Evolutionary conservation across 2,888 invertebrate species (phyloP), one percentile per base, ranked within the genome.

Genomic region (Agelastica alni): DNA sequence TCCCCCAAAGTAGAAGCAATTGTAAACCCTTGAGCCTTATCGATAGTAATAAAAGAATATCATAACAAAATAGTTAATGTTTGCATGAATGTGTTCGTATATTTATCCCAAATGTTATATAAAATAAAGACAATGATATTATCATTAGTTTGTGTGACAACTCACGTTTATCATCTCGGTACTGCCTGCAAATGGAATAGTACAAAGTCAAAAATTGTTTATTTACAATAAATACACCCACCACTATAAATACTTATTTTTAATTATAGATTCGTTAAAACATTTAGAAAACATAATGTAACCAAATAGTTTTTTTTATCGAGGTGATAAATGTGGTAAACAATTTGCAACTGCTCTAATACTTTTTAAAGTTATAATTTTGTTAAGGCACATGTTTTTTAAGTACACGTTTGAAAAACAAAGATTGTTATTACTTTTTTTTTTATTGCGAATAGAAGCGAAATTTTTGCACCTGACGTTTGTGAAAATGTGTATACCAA

Each of bases 1-100:
- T n/a, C n/a, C 48, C 34, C 18, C 18, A 30, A 7, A 47, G 58
- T 62, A 60, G 59, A 63, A 65, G 64, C 64, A 65, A 63, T 65
- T 64, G 51, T 51, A 56, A 60, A 62, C 46, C 59, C 61, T 59
- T 58, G 51, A 60, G 65, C 63, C 65, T 63, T 65, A 65, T 57
- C 49, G 51, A 60, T 63, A 64, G 63, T 65, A 65, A 65, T 65
- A 63, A 60, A 37, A 48, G 39, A 28, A 44, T 43, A 42, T 22
- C 17, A 43, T 16, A 30, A 9, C 12, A n/a, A n/a, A 37, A 36
- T 39, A 48, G 30, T 48, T 28, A 39, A 47, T 47, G 42, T 53
- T 46, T 41, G 34, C 32, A 53, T 48, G 55, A 59, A 34, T 30
- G 48, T 48, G 30, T 47, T 47, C 28, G 26, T 47, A 37, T 47